Percentiles rank a stretch among this genome's conserved stretches.
Conservation (phyloP, 2,797 vertebrate genomes). For the Neosilurus mollespiculum region DNA sequence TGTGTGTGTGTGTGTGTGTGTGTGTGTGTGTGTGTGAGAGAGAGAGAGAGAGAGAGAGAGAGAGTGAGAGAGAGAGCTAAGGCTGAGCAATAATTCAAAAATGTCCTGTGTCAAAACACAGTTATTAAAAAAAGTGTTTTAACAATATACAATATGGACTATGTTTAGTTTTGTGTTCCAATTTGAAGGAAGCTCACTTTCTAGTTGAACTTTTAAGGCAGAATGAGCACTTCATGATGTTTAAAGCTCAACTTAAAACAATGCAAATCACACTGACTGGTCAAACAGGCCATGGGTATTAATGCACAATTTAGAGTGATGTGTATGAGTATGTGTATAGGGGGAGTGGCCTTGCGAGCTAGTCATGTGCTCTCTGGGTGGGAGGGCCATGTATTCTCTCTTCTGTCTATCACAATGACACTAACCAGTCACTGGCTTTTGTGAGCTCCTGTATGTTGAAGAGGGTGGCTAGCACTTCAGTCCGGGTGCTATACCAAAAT, state of each 20-base stretch:
- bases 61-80: not conserved
- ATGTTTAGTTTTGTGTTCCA: not conserved
- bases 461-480: not conserved
- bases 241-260: no score
- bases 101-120: not conserved
- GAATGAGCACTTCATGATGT: not conserved
- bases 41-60: not conserved
- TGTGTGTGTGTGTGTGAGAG: not conserved
- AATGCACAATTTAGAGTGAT: not conserved
- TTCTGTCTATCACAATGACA: not conserved
- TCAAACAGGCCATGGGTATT: not conserved
- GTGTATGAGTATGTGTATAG: not conserved
- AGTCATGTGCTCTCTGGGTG: not conserved
- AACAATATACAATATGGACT: not conserved
- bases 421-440: not conserved
- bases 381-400: not conserved
- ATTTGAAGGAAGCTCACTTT: not conserved
- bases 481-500: not conserved
- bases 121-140: not conserved
- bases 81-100: not conserved
- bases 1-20: no score
- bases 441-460: not conserved
- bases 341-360: not conserved
- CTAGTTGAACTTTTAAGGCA: not conserved
- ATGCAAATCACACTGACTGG: not conserved